phyloP scores from a whole-genome alignment of 2,888 invertebrate genomes.

The Bellardia pandia region DNA sequence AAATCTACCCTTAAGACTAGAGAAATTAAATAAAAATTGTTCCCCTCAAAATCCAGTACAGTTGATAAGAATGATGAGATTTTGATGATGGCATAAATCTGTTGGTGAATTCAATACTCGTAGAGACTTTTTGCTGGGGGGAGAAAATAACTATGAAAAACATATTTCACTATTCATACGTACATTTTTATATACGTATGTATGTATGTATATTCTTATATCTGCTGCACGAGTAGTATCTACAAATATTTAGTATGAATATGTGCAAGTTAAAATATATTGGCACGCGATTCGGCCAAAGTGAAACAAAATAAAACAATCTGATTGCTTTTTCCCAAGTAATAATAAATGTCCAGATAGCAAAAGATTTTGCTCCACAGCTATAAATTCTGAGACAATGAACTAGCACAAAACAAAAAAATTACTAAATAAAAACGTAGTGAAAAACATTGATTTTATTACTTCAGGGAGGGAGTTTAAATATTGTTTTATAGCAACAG shows the following conservation, averaged over 20 bases:
- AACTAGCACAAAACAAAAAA: conserved; percentile 27
- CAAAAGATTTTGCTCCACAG: conserved; percentile 60
- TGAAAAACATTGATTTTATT: conserved; percentile 70
- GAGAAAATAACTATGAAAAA: not conserved
- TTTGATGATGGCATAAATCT: conserved; percentile 60
- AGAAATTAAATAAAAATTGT: not conserved
- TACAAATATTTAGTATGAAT: not conserved
- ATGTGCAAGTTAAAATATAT: conserved; percentile 20
- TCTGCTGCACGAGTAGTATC: not conserved
- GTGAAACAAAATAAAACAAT: conserved; percentile 28
- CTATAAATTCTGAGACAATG: conserved; percentile 69
- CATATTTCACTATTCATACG: not conserved
- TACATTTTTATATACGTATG: too few species aligned
- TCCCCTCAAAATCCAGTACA: not conserved
- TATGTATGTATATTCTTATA: too few species aligned
- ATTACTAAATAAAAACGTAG: conserved; percentile 8
- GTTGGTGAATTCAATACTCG: not conserved
- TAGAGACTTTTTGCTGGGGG: not conserved
- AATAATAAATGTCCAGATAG: conserved; percentile 71
- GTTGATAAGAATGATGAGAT: conserved; percentile 56
- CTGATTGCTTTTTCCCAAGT: conserved; percentile 46
- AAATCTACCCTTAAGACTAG: conserved; percentile 1
- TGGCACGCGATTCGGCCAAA: conserved; percentile 60
- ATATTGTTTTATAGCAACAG: conserved; percentile 69
- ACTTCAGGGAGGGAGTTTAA: conserved; percentile 55